Evolutionary conservation across 2,888 invertebrate genomes (phyloP), one percentile per base, ranked within the genome.

Genomic region (Notodonta ziczac): DNA sequence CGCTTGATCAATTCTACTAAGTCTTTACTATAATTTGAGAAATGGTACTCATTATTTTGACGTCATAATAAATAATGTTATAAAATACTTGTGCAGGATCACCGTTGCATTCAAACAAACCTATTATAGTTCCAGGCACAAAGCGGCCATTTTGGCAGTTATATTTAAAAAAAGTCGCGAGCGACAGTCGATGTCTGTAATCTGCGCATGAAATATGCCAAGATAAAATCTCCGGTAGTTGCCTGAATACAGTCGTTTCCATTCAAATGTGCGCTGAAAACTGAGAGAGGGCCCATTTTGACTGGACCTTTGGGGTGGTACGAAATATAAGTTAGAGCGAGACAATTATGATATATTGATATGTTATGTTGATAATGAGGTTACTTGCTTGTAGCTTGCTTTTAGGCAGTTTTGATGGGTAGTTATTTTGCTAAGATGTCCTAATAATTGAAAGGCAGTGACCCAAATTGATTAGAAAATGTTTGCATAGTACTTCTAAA

Each of bases 211-310:
- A 87, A 86, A 86, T 85, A 89, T 85, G 76, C 76, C 72, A 77
- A 82, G 83, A 86, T 87, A 85, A 83, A 87, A 88, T 87, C 85
- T 76, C 73, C 76, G 73, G 83, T 77, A 82, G 89, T 86, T 89
- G 90, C 89, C 89, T 82, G 85, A 87, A 90, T 90, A 87, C 87
- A 90, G 90, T 85, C 88, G 85, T 90, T 89, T 81, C 82, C 85
- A 90, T 90, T 89, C 89, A 88, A 89, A 89, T 85, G 89, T 81
- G 77, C 82, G 82, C 81, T 87, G 87, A 86, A 88, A 89, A 87
- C 89, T 85, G 86, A 74, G 82, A 73, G 80, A 77, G 78, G 72
- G 85, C 69, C 84, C 85, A 83, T 84, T 88, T 85, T 74, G 77
- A 73, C 85, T 77, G 88, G 88, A 89, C 89, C 82, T 81, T 76